Percentiles rank a stretch among this genome's conserved stretches.
Conservation (phyloP, 2,797 vertebrate genomes). For the Gobionotothen gibberifrons region DNA sequence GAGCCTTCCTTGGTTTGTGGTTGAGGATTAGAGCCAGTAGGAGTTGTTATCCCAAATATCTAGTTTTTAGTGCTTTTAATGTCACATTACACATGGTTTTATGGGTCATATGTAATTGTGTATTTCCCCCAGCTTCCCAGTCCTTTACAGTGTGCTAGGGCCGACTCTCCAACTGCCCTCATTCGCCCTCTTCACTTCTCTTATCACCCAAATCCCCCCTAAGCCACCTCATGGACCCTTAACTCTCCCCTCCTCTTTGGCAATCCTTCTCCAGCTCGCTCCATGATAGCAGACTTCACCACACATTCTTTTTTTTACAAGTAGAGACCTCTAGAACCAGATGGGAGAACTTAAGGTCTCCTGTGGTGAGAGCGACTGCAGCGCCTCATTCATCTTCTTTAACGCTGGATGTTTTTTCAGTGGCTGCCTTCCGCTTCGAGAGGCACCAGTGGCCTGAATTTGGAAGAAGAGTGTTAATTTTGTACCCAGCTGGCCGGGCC, state of each 20-base stretch:
- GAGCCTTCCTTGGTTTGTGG: neutral
- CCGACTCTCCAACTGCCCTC: conserved; percentile 29
- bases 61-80: conserved; percentile 12
- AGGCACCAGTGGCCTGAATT: conserved; percentile 66
- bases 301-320: conserved; percentile 47
- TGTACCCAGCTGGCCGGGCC: conserved; percentile 51
- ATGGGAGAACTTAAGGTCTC: conserved; percentile 52
- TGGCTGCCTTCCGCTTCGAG: conserved; percentile 37
- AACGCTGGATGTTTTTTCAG: conserved; percentile 52
- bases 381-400: conserved; percentile 61
- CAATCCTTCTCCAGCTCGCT: conserved; percentile 29
- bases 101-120: neutral
- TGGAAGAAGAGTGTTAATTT: conserved; percentile 65
- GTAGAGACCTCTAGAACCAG: conserved; percentile 50
- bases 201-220: conserved; percentile 38
- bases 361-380: conserved; percentile 45
- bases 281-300: conserved; percentile 45
- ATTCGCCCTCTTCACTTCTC: conserved; percentile 46
- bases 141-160: conserved; percentile 12
- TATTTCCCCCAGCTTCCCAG: conserved; percentile 14
- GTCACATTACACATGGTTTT: neutral
- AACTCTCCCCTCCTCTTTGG: conserved; percentile 30
- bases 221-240: conserved; percentile 37
- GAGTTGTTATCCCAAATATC: neutral
- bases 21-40: neutral